phyloP scores from a whole-genome alignment of 2,113 vertebrate species.

The Diadophis punctatus region DNA sequence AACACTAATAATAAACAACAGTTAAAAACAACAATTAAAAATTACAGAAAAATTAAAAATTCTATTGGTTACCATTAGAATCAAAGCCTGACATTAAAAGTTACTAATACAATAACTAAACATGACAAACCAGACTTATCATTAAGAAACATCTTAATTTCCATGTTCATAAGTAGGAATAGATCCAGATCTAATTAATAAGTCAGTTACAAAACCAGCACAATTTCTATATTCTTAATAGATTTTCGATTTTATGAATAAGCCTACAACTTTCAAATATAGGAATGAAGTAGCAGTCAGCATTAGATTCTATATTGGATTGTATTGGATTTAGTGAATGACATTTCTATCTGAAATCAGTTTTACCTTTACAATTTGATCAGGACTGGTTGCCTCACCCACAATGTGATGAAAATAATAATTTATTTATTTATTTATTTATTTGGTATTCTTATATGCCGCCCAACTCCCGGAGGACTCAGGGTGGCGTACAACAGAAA shows the following conservation, averaged over 20 bases:
- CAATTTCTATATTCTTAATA: neutral
- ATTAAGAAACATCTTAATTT: neutral
- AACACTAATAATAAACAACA: too few species aligned
- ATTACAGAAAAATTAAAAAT: too few species aligned
- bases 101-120: neutral
- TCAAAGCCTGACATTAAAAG: neutral
- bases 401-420: neutral
- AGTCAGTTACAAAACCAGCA: neutral
- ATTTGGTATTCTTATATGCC: too few species aligned
- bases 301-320: conserved; percentile 60
- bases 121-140: neutral
- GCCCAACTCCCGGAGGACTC: too few species aligned
- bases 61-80: neutral
- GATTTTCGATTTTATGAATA: neutral
- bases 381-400: too few species aligned
- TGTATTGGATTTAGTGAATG: neutral
- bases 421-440: too few species aligned
- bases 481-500: too few species aligned
- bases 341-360: too few species aligned
- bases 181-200: neutral
- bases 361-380: too few species aligned
- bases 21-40: too few species aligned
- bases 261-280: neutral
- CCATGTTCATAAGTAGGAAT: neutral
- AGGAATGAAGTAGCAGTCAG: neutral